Percentiles rank a stretch among this genome's conserved stretches.
phyloP scores from a whole-genome alignment of 2,797 vertebrate genomes.

The Australoheros facetus region DNA sequence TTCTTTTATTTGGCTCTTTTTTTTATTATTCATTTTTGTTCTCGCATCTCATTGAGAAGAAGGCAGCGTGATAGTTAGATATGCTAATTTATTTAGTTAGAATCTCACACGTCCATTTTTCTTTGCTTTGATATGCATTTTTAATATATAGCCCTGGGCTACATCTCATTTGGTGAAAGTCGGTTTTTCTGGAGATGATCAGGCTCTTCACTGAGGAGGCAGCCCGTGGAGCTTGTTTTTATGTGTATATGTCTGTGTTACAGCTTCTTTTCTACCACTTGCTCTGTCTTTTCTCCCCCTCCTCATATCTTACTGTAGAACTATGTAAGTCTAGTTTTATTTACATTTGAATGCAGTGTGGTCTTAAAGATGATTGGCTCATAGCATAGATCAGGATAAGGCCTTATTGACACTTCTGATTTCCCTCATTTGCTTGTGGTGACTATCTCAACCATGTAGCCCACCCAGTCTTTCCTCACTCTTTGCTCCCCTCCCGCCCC shows the following conservation, averaged over 20 bases:
- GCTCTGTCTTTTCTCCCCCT: slow-evolving; percentile 72
- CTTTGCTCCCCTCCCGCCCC: slow-evolving; percentile 16
- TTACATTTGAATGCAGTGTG: slow-evolving; percentile 90
- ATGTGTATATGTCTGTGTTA: slow-evolving; percentile 15
- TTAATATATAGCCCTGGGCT: slow-evolving; percentile 93
- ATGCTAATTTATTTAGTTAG: slow-evolving; percentile 90
- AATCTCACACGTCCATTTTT: slow-evolving; percentile 91
- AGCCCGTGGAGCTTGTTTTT: slow-evolving; percentile 77
- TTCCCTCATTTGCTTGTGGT: slow-evolving; percentile 68
- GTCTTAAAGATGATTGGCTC: slow-evolving; percentile 88
- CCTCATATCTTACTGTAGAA: slow-evolving; percentile 71
- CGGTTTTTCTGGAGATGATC: slow-evolving; percentile 89
- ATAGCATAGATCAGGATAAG: slow-evolving; percentile 84
- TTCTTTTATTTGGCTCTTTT: slow-evolving; percentile 70
- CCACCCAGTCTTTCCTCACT: slow-evolving; percentile 63
- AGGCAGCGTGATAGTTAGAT: slow-evolving; percentile 84
- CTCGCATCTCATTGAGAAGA: slow-evolving; percentile 64
- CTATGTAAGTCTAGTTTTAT: slow-evolving; percentile 86
- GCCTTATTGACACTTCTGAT: slow-evolving; percentile 82
- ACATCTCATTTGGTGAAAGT: slow-evolving; percentile 94
- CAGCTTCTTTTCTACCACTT: slow-evolving; percentile 41
- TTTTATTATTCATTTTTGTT: slow-evolving; percentile 77
- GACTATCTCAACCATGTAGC: slow-evolving; percentile 63
- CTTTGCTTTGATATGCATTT: slow-evolving; percentile 99
- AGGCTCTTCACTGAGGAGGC: slow-evolving; percentile 89